Evolutionary conservation across 2,113 vertebrate species (phyloP).

Genomic region (Oryzias curvinotus): DNA sequence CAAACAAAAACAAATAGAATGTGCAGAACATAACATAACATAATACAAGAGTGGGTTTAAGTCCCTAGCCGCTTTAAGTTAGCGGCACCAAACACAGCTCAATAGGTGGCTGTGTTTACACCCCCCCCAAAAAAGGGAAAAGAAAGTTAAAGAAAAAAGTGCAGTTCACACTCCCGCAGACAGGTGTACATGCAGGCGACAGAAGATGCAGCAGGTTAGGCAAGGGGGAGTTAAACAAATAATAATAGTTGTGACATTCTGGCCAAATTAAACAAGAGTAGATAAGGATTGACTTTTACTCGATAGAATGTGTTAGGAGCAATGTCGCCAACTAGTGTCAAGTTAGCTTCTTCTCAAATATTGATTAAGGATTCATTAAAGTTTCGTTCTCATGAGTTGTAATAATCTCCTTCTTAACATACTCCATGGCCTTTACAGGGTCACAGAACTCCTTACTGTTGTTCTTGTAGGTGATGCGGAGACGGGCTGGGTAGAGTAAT

Average conservation of each 20-base stretch:
- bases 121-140: too few species aligned
- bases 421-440: not conserved
- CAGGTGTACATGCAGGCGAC: too few species aligned
- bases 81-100: too few species aligned
- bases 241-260: not conserved
- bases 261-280: not conserved
- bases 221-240: not conserved
- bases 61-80: too few species aligned
- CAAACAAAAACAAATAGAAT: too few species aligned
- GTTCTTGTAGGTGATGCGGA: not conserved
- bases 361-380: not conserved
- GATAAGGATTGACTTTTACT: too few species aligned
- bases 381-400: too few species aligned
- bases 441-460: not conserved
- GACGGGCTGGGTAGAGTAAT: not conserved
- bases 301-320: not conserved
- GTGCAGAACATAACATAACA: too few species aligned
- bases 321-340: not conserved
- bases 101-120: too few species aligned
- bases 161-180: too few species aligned
- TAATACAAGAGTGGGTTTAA: too few species aligned
- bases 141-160: too few species aligned
- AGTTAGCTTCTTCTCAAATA: not conserved
- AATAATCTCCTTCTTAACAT: not conserved
- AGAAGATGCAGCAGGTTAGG: not conserved